A percentile compares a stretch with the other conserved stretches of the same genome.
phyloP scores from a whole-genome alignment of 2,797 vertebrate genomes.

The Spinibarbus caldwelli region DNA sequence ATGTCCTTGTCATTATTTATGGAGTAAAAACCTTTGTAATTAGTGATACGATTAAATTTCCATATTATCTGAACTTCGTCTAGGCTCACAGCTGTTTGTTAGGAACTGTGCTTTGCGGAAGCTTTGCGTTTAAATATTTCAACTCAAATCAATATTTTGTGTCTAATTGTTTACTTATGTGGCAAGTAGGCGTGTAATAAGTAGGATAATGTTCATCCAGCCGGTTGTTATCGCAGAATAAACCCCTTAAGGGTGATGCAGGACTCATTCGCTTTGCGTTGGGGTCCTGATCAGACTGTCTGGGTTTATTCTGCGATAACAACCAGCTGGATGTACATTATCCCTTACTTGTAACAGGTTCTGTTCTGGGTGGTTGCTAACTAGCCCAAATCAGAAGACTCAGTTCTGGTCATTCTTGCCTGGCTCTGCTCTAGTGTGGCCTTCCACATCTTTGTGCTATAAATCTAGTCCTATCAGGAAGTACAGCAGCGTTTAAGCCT shows the following conservation, averaged over 20 bases:
- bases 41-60: not conserved
- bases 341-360: not conserved
- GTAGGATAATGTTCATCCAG: not conserved
- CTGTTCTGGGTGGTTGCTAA: no score
- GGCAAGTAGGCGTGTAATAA: not conserved
- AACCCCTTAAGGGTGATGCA: not conserved
- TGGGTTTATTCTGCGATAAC: not conserved
- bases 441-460: constrained; percentile 15
- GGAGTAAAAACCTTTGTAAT: not conserved
- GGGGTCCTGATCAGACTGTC: not conserved
- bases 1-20: no score
- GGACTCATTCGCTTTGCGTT: not conserved
- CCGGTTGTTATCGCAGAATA: not conserved
- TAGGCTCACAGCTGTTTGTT: not conserved
- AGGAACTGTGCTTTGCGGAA: not conserved
- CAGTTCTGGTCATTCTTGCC: not conserved
- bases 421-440: constrained; percentile 8
- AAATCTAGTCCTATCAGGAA: constrained; percentile 42
- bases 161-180: not conserved
- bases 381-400: no score
- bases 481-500: constrained; percentile 19
- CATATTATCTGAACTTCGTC: not conserved
- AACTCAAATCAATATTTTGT: not conserved
- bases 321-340: not conserved
- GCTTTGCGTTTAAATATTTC: not conserved